Conservation (phyloP, 2,797 vertebrate genomes). For the Silurus aristotelis region DNA sequence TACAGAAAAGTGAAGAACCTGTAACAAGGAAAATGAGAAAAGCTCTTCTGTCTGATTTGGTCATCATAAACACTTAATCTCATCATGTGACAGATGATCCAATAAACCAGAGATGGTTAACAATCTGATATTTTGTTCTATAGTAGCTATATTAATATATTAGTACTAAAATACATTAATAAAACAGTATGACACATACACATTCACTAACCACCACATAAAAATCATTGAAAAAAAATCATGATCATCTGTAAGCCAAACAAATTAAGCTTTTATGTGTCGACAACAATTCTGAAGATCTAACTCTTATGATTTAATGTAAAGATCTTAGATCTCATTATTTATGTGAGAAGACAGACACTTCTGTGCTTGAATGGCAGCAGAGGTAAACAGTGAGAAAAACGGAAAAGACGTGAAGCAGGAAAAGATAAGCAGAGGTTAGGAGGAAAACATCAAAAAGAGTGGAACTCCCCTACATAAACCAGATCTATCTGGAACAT, state of each 20-base stretch:
- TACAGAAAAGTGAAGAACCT: not conserved
- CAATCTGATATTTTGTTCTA: not conserved
- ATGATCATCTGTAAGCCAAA: not conserved
- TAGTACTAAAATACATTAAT: not conserved
- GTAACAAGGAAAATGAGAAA: too few species aligned
- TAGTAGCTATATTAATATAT: too few species aligned
- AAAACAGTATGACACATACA: not conserved
- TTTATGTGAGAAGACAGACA: not conserved
- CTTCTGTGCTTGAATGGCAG: not conserved
- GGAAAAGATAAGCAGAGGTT: constrained; percentile 45
- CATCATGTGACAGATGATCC: not conserved
- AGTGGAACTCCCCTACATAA: constrained; percentile 55
- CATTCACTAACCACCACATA: not conserved
- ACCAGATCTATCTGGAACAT: constrained; percentile 20
- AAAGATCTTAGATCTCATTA: too few species aligned
- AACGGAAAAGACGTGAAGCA: constrained; percentile 18
- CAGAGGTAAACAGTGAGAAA: constrained; percentile 1
- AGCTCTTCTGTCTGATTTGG: not conserved
- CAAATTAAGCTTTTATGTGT: not conserved
- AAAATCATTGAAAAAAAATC: not conserved
- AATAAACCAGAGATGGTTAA: not conserved
- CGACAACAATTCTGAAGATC: not conserved
- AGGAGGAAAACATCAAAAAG: constrained; percentile 63
- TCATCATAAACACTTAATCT: not conserved
- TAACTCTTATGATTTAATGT: not conserved